A percentile compares a stretch with the other conserved stretches of the same genome.
Conservation (phyloP, 2,113 vertebrate species). For the Paralichthys olivaceus region DNA sequence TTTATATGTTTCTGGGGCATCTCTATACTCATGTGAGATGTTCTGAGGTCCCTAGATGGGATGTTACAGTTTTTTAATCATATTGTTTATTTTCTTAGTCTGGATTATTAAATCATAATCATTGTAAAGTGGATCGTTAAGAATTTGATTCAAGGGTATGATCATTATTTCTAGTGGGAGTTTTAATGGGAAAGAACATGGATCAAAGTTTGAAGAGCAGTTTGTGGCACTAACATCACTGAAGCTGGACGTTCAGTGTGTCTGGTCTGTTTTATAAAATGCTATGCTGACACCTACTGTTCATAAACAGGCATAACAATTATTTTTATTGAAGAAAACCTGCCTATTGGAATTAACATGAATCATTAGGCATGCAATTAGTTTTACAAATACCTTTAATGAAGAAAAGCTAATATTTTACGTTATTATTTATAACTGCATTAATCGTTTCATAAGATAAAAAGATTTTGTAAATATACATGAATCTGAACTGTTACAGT, state of each 20-base stretch:
- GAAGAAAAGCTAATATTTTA: too few species aligned
- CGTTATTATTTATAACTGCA: background rate
- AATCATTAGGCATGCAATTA: too few species aligned
- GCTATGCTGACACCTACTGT: slow-evolving; percentile 71
- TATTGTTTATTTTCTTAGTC: background rate
- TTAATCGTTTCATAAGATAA: too few species aligned
- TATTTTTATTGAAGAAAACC: background rate
- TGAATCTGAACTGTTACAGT: too few species aligned
- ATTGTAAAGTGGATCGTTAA: background rate
- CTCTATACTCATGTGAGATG: too few species aligned
- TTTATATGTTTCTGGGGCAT: background rate
- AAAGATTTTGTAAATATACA: too few species aligned
- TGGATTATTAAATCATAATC: background rate
- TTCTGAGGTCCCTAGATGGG: too few species aligned
- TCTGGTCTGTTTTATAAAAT: slow-evolving; percentile 9
- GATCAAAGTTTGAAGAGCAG: too few species aligned
- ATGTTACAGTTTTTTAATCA: background rate
- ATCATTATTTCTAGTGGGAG: background rate
- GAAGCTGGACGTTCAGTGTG: background rate
- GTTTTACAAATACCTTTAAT: too few species aligned
- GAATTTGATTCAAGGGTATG: background rate
- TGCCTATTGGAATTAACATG: too few species aligned
- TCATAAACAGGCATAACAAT: slow-evolving; percentile 7
- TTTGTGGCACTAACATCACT: background rate
- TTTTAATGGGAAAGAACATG: too few species aligned